A percentile compares a stretch with the other conserved stretches of the same genome.
These are phyloP conservation scores for Butastur rufipennis DNA, from an alignment of 2,113 vertebrate genomes.

Conservation along the genomic window DNA sequence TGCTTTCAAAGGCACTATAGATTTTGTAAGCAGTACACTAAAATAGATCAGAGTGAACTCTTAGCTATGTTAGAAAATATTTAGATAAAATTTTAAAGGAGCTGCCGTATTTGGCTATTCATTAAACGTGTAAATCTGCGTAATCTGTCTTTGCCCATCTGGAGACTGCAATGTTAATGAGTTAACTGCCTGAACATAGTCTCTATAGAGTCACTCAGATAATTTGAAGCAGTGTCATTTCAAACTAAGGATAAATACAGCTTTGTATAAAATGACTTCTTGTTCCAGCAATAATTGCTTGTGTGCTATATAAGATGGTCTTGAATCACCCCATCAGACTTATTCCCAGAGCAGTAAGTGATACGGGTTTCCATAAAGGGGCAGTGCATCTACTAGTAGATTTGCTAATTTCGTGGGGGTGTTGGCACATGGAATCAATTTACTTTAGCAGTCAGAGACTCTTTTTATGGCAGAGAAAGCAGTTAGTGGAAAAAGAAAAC, in stretches of 20 bases:
- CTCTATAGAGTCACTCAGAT: constrained; percentile 18
- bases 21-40: background rate
- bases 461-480: constrained; percentile 20
- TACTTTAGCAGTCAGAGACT: background rate
- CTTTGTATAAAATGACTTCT: constrained; percentile 37
- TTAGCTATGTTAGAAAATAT: constrained; percentile 36
- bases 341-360: constrained; percentile 24
- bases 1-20: background rate
- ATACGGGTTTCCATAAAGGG: constrained; percentile 3
- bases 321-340: constrained; percentile 21
- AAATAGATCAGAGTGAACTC: background rate
- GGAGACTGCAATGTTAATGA: constrained; percentile 39
- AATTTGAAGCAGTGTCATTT: constrained; percentile 28
- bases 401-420: background rate
- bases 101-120: constrained; percentile 2
- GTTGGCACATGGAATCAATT: constrained; percentile 30
- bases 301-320: background rate
- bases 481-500: constrained; percentile 3
- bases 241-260: constrained; percentile 46
- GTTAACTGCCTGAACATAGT: constrained; percentile 35
- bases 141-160: constrained; percentile 8
- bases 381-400: background rate
- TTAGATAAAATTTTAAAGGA: constrained; percentile 22
- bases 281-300: constrained; percentile 42
- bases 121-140: background rate